Evolutionary conservation across 92 coral and sea anemone genomes (phyloP).

Genomic region (Umimayanthus chanpuru): DNA sequence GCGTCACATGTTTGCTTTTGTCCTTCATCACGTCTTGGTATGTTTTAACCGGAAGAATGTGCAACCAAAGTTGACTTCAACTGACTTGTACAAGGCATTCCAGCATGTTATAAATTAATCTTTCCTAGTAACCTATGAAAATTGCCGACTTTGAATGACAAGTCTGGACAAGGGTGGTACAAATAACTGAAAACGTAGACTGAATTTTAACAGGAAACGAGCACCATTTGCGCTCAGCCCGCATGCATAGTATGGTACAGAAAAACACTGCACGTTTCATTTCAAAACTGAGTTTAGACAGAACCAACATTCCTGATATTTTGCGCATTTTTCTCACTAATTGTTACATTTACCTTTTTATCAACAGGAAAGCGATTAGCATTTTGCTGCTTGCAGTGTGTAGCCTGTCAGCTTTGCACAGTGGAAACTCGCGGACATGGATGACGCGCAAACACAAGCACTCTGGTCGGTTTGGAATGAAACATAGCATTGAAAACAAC

Average conservation of each 20-base stretch:
- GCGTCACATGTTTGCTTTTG: no score
- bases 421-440: constrained; percentile 8
- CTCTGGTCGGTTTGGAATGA: constrained; percentile 35
- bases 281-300: neutral
- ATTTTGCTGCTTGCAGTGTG: constrained; percentile 15
- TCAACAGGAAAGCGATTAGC: constrained; percentile 7
- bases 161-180: no score
- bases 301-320: neutral
- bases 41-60: no score
- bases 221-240: no score
- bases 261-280: neutral
- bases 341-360: neutral
- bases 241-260: neutral
- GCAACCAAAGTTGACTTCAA: no score
- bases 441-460: constrained; percentile 29
- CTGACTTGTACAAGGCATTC: no score
- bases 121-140: no score
- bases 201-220: no score
- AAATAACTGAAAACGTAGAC: neutral
- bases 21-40: no score
- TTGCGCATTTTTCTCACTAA: neutral
- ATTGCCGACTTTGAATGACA: no score
- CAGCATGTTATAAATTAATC: no score
- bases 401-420: constrained; percentile 18
- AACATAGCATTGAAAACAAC: neutral